Conservation (phyloP, 2,797 vertebrate species). For the Heteromormyrus szaboi region DNA sequence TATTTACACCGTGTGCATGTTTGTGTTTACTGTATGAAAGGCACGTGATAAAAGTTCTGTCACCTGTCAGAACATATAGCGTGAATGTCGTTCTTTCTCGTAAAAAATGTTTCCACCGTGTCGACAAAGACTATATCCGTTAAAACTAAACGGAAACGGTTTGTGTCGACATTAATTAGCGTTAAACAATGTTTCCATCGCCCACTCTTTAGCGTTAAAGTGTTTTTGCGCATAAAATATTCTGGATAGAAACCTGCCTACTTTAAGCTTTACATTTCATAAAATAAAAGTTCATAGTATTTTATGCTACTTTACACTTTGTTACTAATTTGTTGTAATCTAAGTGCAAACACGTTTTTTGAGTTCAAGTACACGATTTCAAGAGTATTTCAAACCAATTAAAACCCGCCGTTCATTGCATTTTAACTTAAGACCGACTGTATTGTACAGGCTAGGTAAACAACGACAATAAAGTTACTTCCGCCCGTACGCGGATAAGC, state of each 20-base stretch:
- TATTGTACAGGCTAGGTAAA: neutral
- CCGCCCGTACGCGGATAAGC: neutral
- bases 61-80: neutral
- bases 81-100: neutral
- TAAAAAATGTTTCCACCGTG: neutral
- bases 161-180: neutral
- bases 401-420: neutral
- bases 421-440: neutral
- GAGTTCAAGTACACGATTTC: neutral
- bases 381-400: neutral
- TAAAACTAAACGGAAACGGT: neutral
- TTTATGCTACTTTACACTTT: neutral
- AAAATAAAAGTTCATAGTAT: neutral
- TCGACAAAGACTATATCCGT: no score
- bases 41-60: neutral
- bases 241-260: no score
- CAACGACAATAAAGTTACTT: neutral
- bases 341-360: neutral
- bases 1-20: neutral
- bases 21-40: neutral
- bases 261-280: neutral
- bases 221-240: neutral
- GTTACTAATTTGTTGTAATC: neutral
- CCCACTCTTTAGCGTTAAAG: neutral
- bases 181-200: neutral